phyloP scores from a whole-genome alignment of 2,113 vertebrate genomes.

The Capricornis sumatraensis region DNA sequence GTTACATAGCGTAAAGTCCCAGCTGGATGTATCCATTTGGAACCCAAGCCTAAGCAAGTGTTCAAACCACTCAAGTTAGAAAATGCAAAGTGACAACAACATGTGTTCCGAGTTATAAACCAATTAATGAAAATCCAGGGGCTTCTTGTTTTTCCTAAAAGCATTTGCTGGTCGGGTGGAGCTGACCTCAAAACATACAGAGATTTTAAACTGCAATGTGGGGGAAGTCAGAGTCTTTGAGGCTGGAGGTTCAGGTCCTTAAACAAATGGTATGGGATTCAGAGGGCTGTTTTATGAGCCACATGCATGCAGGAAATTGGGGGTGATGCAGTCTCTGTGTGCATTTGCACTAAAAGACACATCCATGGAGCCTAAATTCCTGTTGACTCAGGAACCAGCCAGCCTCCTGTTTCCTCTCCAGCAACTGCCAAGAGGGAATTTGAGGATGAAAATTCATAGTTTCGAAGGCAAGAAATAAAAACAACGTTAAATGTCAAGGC shows the following conservation, averaged over 20 bases:
- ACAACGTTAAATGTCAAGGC: constrained; percentile 35
- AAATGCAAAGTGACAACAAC: constrained; percentile 4
- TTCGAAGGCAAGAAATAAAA: constrained; percentile 48
- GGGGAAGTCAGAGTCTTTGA: not conserved
- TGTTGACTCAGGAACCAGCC: constrained; percentile 60
- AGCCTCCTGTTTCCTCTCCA: constrained; percentile 54
- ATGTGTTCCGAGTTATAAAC: constrained; percentile 18
- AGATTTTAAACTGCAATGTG: not conserved
- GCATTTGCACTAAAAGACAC: not conserved
- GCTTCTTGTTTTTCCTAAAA: constrained; percentile 26
- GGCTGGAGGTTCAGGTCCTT: not conserved
- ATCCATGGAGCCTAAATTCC: constrained; percentile 11
- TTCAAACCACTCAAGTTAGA: not conserved
- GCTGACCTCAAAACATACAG: not conserved
- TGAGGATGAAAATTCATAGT: constrained; percentile 41
- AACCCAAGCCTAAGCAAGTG: not conserved
- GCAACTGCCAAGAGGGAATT: constrained; percentile 37
- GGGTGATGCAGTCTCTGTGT: constrained; percentile 19
- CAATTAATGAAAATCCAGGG: constrained; percentile 25
- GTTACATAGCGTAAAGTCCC: not conserved
- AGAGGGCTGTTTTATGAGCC: not conserved
- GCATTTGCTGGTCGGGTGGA: constrained; percentile 27
- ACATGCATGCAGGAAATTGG: not conserved
- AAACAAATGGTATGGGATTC: not conserved
- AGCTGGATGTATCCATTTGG: not conserved